Evolutionary conservation across 2,113 vertebrate genomes (phyloP).

Genomic region (Elachura formosa): DNA sequence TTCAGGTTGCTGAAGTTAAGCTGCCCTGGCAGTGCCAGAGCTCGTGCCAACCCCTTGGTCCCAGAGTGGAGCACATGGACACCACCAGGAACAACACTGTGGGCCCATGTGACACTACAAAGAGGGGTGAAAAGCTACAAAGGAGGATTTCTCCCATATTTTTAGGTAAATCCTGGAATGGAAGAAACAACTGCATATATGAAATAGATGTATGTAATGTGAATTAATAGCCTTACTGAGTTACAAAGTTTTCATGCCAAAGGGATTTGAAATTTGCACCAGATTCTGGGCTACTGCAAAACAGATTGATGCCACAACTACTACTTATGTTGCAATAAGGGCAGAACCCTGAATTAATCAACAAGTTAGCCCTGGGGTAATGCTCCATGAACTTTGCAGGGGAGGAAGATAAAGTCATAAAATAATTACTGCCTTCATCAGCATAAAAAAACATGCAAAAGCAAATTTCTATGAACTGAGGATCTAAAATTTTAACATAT

Average conservation of each 20-base stretch:
- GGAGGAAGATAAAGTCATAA: neutral
- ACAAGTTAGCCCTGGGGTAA: neutral
- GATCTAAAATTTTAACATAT: neutral
- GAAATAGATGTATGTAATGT: neutral
- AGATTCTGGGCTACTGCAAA: neutral
- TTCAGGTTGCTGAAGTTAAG: slow-evolving; percentile 61
- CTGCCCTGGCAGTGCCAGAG: slow-evolving; percentile 40
- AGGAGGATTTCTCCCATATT: neutral
- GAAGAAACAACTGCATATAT: neutral
- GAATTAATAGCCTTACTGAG: neutral
- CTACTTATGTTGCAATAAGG: neutral
- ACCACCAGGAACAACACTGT: fast-evolving
- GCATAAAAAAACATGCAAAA: neutral
- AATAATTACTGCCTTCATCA: neutral
- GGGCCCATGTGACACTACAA: fast-evolving
- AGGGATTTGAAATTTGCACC: neutral
- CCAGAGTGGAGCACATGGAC: neutral
- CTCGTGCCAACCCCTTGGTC: neutral
- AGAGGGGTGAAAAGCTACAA: neutral
- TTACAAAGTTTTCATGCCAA: neutral
- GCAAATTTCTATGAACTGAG: neutral
- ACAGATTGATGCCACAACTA: neutral
- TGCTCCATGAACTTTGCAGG: neutral
- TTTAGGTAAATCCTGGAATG: neutral
- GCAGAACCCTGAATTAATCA: neutral